Base-by-base conservation (phyloP, 2,113 vertebrate species). In the Jacana jacana region DNA sequence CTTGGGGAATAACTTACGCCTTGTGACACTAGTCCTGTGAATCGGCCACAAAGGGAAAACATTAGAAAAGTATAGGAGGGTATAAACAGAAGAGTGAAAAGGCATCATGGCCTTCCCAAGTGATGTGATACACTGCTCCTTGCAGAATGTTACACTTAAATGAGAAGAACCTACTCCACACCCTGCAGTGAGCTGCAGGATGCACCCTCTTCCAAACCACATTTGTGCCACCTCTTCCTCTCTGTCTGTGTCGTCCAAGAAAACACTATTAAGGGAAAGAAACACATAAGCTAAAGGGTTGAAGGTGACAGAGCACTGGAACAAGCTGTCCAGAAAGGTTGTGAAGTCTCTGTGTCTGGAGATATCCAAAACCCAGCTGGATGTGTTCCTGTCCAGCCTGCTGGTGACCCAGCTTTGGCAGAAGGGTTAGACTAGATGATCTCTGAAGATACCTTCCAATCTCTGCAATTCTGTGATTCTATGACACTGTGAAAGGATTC, bases 101-200 rank as follows among this genome's bases (percentile, higher is more conserved):
- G 8, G 1, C 5, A 0, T 20, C 2, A 1, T 13, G 13, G 5
- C n/a, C 35, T 86, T 82, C 40, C 25, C 9, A 76, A 54, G 22
- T 28, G 63, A 51, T 0, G 2, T 16, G 27, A 70, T 42, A 7
- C 27, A 37, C 12, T 65, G 9, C 9, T 78, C 15, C 7, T 35
- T 40, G 33, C 17, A 81, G 28, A 46, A 49, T n/a, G 40, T 28
- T 31, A 7, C 9, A 35, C 4, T 88, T 66, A 27, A 27, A 3
- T 40, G 46, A 86, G 33, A 61, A 22, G 23, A 71, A 76, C 13
- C 24, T 17, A 3, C 7, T 17, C 33, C 0, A 0, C 13, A 66
- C 4, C 5, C 24, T 35, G 11, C 17, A 57, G 7, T 44, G 31
- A 64, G 37, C 40, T 40, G 23, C 0, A 6, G 89, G 18, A 24